Base-by-base conservation (phyloP, 2,888 invertebrate genomes). In the Griposia aprilina region DNA sequence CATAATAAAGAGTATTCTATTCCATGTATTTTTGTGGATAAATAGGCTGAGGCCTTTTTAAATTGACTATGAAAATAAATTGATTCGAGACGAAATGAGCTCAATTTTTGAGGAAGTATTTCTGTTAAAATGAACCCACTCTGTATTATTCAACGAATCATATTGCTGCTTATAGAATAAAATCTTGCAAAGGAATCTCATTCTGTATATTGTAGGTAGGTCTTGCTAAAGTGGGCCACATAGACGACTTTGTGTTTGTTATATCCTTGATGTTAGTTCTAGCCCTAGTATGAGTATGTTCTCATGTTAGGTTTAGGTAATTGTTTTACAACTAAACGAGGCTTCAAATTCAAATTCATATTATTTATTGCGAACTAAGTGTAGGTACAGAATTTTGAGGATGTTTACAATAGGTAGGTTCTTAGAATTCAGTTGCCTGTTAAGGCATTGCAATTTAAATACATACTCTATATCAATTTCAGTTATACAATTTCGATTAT, bases 281-380 rank as follows among this genome's bases (percentile, higher is more conserved):
- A 67, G 36, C 4, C 2, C 4, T 57, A 48, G 59, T 81, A 52
- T 26, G 26, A 59, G 26, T 26, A 4, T 26, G 55, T 48, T 62
- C 48, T 26, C 41, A 13, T 50, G 55, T 74, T n/a, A 6, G n/a
- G 17, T 45, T 59, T n/a, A 55, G 30, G 66, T 57, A 62, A 82
- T 80, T 82, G 66, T 50, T 80, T 76, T 50, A 67, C n/a, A 57
- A 76, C 48, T 57, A 76, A 82, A 82, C 30, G 13, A 67, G 55
- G 0, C 66, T 45, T n/a, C n/a, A n/a, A n/a, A n/a, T n/a, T n/a
- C n/a, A n/a, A n/a, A n/a, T n/a, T n/a, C n/a, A n/a, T n/a, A n/a
- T n/a, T n/a, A n/a, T n/a, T n/a, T n/a, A n/a, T n/a, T n/a, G n/a
- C n/a, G n/a, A n/a, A n/a, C n/a, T n/a, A n/a, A n/a, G n/a, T n/a